Base-by-base conservation (phyloP, 2,888 invertebrate species). In the Busseola fusca region DNA sequence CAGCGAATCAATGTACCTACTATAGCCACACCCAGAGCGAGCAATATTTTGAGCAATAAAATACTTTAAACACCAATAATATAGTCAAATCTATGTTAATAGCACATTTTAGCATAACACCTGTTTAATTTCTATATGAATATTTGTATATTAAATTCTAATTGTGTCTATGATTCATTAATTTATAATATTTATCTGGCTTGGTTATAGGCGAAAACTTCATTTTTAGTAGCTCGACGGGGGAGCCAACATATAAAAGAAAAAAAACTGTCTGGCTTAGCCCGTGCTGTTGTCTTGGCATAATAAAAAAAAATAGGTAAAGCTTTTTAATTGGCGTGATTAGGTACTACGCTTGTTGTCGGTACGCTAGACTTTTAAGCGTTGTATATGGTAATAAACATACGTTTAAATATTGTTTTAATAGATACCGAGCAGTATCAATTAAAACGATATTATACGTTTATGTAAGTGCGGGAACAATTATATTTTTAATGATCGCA, bases 171-270 rank as follows among this genome's bases (percentile, higher is more conserved):
- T 86, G 86, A 91, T 88, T 89, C 81, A 89, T 88, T 71, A 81
- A 77, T 77, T 88, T 90, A 70, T 86, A 85, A 87, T 86, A 88
- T 87, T 88, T 76, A 88, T 88, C 88, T 88, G 87, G 80, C 86
- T 82, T 59, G 60, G 60, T 34, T 34, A 34, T 5, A 34, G 34
- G 3, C 3, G 34, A 34, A 34, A 3, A 34, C 7, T 34, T 7
- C 5, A 34, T 34, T 34, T 34, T 34, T 5, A 34, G 42, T 71
- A 27, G 30, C 54, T 52, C 59, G 30, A 68, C 85, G 74, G 84
- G 87, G 52, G 78, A 71, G 70, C 50, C 74, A 64, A 54, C 50
- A 52, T 69, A 57, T n/a, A 42, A 80, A 76, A 80, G 27, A 77
- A 80, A 60, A 21, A 54, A 62, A 64, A 74, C 16, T 67, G 34